Base-by-base conservation (phyloP, 2,888 invertebrate genomes). In the Alitta virens region DNA sequence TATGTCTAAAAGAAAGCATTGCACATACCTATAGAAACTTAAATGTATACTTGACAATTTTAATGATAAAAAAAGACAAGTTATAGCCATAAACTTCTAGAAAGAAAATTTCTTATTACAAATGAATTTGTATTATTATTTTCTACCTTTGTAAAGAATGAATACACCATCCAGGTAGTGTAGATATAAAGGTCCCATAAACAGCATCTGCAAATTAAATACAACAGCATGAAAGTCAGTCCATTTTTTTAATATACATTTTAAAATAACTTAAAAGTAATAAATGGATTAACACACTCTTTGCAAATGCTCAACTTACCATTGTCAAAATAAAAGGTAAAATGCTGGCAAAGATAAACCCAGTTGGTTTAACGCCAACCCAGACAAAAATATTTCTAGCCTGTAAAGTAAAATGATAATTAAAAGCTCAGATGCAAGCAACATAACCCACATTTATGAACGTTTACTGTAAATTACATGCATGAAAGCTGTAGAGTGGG, bases 341-440 rank as follows among this genome's bases (percentile, higher is more conserved):
- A 38, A 89, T 74, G 61, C 87, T 81, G 1, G 94, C 94, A 75
- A 87, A 86, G 58, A 91, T 74, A 51, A 93, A 77, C 55, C 95
- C 94, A 57, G 86, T 80, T 77, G 84, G 85, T 74, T 91, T 86
- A 24, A 96, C 78, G 5, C 95, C 96, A 75, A 95, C 68, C 80
- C 79, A 80, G 60, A 72, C 74, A 51, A 77, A 68, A 2, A 81
- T 58, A 50, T 67, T 64, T 55, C 75, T 73, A 26, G 75, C 77
- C 78, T 78, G 69, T 9, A 25, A 25, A 25, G 25, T 53, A 53
- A 23, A 25, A 25, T 23, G n/a, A 25, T 53, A 53, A 23, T 23
- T 23, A n/a, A 7, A n/a, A 53, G 7, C 7, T 7, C 53, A 53
- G 26, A 23, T 23, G n/a, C 53, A 23, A 25, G 9, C n/a, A 53